Evolutionary conservation across 2,888 invertebrate species (phyloP).

Genomic region (Tridacna crocea): DNA sequence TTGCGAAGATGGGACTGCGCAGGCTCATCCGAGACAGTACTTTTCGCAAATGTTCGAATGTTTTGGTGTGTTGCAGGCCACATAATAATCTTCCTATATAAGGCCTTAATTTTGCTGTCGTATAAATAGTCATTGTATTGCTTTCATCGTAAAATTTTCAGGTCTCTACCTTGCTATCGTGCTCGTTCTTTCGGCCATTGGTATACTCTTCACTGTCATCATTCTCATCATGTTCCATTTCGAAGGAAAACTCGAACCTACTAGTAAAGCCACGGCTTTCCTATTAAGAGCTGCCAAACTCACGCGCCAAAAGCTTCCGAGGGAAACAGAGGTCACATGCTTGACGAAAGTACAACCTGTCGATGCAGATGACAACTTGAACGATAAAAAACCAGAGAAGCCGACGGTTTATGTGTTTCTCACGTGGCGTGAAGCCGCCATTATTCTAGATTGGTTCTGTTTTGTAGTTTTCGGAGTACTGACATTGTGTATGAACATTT

Average conservation of each 20-base stretch:
- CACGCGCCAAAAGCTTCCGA: constrained; percentile 12
- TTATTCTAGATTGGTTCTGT: constrained; percentile 45
- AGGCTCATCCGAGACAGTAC: too few relatives aligned
- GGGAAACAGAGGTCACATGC: not conserved
- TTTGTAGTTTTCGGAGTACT: constrained; percentile 36
- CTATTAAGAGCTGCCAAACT: constrained; percentile 14
- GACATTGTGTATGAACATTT: constrained; percentile 21
- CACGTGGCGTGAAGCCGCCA: constrained; percentile 41
- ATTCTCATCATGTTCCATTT: constrained; percentile 39
- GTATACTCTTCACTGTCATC: constrained; percentile 34
- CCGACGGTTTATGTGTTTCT: constrained; percentile 11
- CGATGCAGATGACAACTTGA: not conserved
- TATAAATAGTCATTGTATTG: not conserved
- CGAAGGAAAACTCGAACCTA: constrained; percentile 24
- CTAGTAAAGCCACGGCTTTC: constrained; percentile 10
- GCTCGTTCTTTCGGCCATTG: constrained; percentile 36
- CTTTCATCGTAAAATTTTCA: constrained; percentile 21
- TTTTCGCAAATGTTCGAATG: too few relatives aligned
- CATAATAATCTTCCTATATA: not conserved
- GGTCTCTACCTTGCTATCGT: constrained; percentile 46
- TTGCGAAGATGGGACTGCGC: too few relatives aligned
- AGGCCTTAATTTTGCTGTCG: not conserved
- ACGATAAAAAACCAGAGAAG: not conserved
- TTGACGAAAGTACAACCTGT: constrained; percentile 19
- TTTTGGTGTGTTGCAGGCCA: too few relatives aligned